These are phyloP conservation scores for Notocelia uddmanniana DNA, from an alignment of 2,888 invertebrate species.

Conservation along the genomic window DNA sequence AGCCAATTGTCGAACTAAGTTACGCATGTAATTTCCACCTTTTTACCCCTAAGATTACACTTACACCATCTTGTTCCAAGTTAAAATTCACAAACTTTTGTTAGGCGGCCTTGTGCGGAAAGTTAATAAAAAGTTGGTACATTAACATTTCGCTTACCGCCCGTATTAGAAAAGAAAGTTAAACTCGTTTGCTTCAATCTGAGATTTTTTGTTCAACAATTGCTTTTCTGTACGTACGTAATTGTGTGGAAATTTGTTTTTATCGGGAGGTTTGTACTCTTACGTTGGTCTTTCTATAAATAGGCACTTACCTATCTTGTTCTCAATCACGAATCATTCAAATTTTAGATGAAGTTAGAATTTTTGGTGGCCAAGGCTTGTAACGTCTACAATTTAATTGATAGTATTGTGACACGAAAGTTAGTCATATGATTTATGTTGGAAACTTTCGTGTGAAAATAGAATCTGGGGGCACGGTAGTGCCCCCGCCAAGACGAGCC, in stretches of 20 bases:
- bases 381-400: too few relatives aligned
- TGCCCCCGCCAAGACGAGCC: too few relatives aligned
- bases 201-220: slow-evolving; percentile 37
- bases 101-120: not conserved
- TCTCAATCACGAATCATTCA: too few relatives aligned
- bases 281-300: too few relatives aligned
- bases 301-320: too few relatives aligned
- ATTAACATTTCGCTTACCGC: slow-evolving; percentile 40
- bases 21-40: not conserved
- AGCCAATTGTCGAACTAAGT: not conserved
- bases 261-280: not conserved
- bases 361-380: too few relatives aligned
- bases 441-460: too few relatives aligned
- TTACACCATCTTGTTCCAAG: slow-evolving; percentile 13
- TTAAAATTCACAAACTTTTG: slow-evolving; percentile 14
- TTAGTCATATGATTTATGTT: too few relatives aligned
- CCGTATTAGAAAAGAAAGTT: slow-evolving; percentile 19
- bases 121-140: slow-evolving; percentile 42
- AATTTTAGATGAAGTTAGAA: too few relatives aligned
- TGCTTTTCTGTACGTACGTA: slow-evolving; percentile 26
- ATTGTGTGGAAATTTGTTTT: not conserved
- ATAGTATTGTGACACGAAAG: too few relatives aligned
- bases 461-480: too few relatives aligned
- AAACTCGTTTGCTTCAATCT: slow-evolving; percentile 38
- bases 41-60: slow-evolving; percentile 5